phyloP scores from a whole-genome alignment of 2,888 invertebrate genomes.

The Drosophila tripunctata region DNA sequence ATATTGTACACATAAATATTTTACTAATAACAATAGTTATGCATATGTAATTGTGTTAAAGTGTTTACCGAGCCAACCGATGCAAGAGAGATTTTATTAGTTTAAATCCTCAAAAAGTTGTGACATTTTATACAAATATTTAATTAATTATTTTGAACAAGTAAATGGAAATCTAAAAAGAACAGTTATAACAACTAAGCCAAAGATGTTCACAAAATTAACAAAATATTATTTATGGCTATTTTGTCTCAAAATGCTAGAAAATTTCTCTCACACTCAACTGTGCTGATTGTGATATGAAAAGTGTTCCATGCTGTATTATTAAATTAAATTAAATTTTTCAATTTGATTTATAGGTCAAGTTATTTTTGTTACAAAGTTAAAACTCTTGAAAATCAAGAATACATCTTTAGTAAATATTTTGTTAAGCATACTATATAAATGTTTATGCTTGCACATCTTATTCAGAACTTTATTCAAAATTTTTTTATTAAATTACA shows the following conservation, averaged over 20 bases:
- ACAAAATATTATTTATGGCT: too few relatives aligned
- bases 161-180: too few relatives aligned
- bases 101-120: constrained; percentile 17
- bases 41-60: constrained; percentile 15
- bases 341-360: too few relatives aligned
- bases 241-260: neutral
- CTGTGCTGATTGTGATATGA: neutral
- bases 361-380: neutral
- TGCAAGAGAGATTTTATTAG: neutral
- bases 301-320: neutral
- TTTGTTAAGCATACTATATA: constrained; percentile 14
- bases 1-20: constrained; percentile 22
- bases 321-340: too few relatives aligned
- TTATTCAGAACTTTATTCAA: constrained; percentile 17
- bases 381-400: neutral
- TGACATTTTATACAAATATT: constrained; percentile 4
- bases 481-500: constrained; percentile 44
- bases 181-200: neutral
- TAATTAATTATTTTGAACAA: neutral
- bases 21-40: constrained; percentile 12
- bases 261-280: neutral
- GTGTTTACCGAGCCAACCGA: constrained; percentile 6
- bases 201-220: neutral
- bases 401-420: neutral
- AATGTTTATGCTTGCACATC: neutral